Evolutionary conservation across 2,888 invertebrate genomes (phyloP), one percentile per base, ranked within the genome.

Genomic region (Pristionchus entomophagus): DNA sequence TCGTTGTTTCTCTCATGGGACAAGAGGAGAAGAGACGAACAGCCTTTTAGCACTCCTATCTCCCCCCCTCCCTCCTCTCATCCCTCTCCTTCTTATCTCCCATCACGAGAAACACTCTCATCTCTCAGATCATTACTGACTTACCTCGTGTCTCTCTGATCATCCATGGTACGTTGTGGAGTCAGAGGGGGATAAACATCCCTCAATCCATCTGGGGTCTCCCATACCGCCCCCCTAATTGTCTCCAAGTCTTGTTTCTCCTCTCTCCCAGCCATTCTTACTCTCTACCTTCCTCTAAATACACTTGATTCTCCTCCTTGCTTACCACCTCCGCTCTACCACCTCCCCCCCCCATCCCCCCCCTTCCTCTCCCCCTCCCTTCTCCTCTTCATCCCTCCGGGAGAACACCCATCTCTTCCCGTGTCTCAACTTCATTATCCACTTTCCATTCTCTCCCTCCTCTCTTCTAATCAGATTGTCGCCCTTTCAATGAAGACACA

Each of bases 381-480:
- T 17, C 78, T 17, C 49, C n/a, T 45, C 73, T 38, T 26, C 38
- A 29, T 80, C 51, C 51, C 51, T n/a, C n/a, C 51, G 32, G 12
- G 29, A 73, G 73, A 73, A 49, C 51, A 80, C 35, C 78, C 78
- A 38, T 80, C 51, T 80, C 78, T 51, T 51, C 51, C 51, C 51
- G 32, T 51, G 51, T 51, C 78, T 51, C 78, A 51, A 49, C 78
- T 80, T 41, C 51, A 49, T 51, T 80, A 49, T 80, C 78, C 78
- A 49, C 78, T 80, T 51, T 80, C 78, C 78, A 32, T 51, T 32
- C 51, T 78, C 78, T 78, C 45, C 41, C 32, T 45, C 38, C 49
- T 32, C 29, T 51, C 73, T 73, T 73, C 73, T 73, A 73, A 73
- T 73, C 73, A 73, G 41, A 73, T 73, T 73, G n/a, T 73, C 73